These are phyloP conservation scores for Chiroxiphia lanceolata DNA, from an alignment of 2,797 vertebrate genomes.

Conservation along the genomic window DNA sequence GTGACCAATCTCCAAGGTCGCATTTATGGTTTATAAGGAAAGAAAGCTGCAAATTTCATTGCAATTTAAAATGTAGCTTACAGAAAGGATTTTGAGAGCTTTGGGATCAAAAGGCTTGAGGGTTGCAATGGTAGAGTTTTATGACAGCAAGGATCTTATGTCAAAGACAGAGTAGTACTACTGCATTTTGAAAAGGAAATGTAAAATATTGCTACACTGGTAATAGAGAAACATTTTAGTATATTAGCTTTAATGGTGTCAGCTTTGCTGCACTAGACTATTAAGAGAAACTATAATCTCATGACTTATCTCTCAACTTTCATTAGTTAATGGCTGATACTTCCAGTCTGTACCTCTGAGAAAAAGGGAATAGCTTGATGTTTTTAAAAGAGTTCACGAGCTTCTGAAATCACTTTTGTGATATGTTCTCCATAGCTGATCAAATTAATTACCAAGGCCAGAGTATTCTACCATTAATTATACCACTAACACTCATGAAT, in stretches of 20 bases:
- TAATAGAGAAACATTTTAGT: background rate
- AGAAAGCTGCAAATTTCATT: background rate
- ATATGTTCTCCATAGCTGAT: background rate
- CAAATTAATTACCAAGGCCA: conserved; percentile 50
- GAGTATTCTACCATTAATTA: conserved; percentile 64
- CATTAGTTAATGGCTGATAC: background rate
- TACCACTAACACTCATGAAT: conserved; percentile 21
- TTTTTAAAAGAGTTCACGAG: conserved; percentile 25
- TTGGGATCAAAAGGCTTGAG: background rate
- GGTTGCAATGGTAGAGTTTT: background rate
- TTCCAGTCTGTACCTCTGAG: background rate
- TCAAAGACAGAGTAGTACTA: background rate
- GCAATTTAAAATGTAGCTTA: background rate
- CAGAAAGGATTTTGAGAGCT: background rate
- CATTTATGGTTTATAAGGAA: background rate
- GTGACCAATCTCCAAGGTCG: background rate
- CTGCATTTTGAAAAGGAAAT: background rate
- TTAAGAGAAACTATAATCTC: background rate
- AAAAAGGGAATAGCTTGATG: background rate
- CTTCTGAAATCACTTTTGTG: conserved; percentile 4
- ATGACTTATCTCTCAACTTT: background rate
- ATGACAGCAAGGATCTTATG: background rate
- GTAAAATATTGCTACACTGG: background rate
- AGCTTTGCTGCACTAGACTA: background rate
- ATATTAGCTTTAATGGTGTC: background rate